These are phyloP conservation scores for Nanorana parkeri DNA, from an alignment of 2,113 vertebrate species.

Conservation along the genomic window DNA sequence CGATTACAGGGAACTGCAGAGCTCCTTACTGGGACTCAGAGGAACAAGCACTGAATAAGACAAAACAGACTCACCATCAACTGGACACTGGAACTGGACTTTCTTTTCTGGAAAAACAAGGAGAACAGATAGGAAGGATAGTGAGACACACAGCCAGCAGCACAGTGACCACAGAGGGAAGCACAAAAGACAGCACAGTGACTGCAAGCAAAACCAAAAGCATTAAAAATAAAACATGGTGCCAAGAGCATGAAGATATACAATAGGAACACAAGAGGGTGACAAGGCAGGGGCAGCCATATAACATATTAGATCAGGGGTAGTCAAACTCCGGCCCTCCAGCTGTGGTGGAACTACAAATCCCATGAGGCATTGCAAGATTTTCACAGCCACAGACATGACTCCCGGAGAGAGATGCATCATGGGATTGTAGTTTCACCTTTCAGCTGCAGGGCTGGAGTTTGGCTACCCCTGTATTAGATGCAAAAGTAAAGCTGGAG, in stretches of 20 bases:
- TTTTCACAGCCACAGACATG: no score
- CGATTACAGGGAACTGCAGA: not conserved
- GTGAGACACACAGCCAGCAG: constrained; percentile 77
- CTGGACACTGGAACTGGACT: constrained; percentile 93
- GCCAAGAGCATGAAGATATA: constrained; percentile 55
- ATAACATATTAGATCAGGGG: constrained; percentile 1
- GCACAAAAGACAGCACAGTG: constrained; percentile 17
- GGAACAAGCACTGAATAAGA: constrained; percentile 77
- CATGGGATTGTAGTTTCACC: no score
- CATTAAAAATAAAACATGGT: constrained; percentile 47
- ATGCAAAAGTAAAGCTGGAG: not conserved
- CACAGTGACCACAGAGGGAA: constrained; percentile 55
- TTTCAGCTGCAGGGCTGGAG: no score
- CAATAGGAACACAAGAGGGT: constrained; percentile 23
- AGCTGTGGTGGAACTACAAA: no score
- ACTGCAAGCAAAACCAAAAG: constrained; percentile 12
- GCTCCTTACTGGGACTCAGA: constrained; percentile 67
- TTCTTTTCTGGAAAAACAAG: constrained; percentile 94
- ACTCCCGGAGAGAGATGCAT: no score
- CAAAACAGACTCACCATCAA: constrained; percentile 90
- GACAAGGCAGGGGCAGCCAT: not conserved
- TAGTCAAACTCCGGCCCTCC: no score
- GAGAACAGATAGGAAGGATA: constrained; percentile 88
- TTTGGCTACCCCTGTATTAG: no score
- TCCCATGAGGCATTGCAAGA: no score